Base-by-base conservation (phyloP, 2,888 invertebrate genomes). In the Rutpela maculata region DNA sequence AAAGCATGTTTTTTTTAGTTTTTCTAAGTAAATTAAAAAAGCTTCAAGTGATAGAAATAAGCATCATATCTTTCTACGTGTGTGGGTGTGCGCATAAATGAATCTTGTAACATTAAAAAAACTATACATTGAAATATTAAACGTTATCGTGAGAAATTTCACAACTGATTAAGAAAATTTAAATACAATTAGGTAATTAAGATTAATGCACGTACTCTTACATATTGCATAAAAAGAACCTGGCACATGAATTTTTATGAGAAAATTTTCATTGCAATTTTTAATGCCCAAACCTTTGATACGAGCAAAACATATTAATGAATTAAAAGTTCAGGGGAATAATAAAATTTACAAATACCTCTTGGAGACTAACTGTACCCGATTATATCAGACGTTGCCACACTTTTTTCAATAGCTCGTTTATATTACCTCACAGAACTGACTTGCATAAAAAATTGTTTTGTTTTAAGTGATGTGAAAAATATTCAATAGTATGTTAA, bases 361-460 rank as follows among this genome's bases (percentile, higher is more conserved):
- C 18, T 70, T 57, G 26, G 35, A 60, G 70, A 19, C 43, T 11
- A 70, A 60, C 17, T 35, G 38, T 65, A 67, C 15, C 15, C 59
- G 19, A 38, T 70, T 38, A 70, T 60, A 70, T 70, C 59, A 70
- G 38, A 43, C 22, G 11, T 70, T 70, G 43, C 70, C 22, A 60
- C 43, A 60, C 60, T 60, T 70, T 57, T 70, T 59, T 18, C 59
- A 70, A 62, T 43, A 50, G 50, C 43, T 60, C 70, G 65, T 67
- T 60, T 70, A 26, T 70, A 60, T 60, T 70, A 50, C 70, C 7
- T 22, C 38, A 70, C 26, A 70, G 15, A 38, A 38, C 70, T 60
- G 70, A 70, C 70, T 70, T 70, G 70, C 59, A 70, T 70, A 60
- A 62, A 70, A 70, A 69, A 65, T 59, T 35, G 65, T 43, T n/a